Percentiles rank a stretch among this genome's conserved stretches.
These are phyloP conservation scores for Sebastiscus tertius DNA, from an alignment of 2,797 vertebrate species.

Conservation along the genomic window DNA sequence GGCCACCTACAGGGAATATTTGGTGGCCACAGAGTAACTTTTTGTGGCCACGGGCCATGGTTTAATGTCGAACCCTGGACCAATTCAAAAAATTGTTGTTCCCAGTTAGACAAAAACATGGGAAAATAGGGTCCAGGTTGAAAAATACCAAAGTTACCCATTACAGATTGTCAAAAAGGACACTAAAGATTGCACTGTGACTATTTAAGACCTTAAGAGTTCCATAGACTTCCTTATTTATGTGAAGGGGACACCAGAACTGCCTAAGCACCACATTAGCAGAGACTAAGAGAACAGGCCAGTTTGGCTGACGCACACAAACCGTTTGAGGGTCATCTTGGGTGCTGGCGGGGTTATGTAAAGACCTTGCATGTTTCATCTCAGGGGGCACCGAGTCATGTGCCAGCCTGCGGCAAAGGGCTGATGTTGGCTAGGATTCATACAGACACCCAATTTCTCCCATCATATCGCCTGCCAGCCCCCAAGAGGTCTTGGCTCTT, in stretches of 20 bases:
- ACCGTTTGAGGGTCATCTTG: slow-evolving; percentile 38
- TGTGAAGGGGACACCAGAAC: neutral
- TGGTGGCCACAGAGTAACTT: no score
- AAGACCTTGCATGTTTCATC: slow-evolving; percentile 34
- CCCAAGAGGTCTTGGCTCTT: neutral
- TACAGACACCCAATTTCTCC: slow-evolving; percentile 67
- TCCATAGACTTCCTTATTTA: neutral
- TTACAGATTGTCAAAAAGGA: no score
- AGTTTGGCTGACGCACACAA: slow-evolving; percentile 32
- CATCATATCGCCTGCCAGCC: slow-evolving; percentile 60
- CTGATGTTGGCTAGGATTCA: slow-evolving; percentile 54
- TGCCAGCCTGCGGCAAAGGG: slow-evolving; percentile 30
- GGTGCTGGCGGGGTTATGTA: slow-evolving; percentile 41
- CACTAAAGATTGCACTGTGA: neutral
- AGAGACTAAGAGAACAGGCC: neutral
- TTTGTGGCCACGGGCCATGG: no score
- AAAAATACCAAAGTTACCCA: no score
- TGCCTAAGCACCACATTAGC: neutral
- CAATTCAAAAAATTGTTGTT: no score
- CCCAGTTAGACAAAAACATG: no score
- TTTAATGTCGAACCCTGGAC: no score
- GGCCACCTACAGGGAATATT: no score
- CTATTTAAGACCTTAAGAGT: neutral
- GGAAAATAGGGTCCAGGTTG: accelerated
- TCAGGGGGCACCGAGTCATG: slow-evolving; percentile 39